A percentile compares a stretch with the other conserved stretches of the same genome.
Conservation (phyloP, 2,797 vertebrate genomes). For the Pseudocheirus occidentalis region DNA sequence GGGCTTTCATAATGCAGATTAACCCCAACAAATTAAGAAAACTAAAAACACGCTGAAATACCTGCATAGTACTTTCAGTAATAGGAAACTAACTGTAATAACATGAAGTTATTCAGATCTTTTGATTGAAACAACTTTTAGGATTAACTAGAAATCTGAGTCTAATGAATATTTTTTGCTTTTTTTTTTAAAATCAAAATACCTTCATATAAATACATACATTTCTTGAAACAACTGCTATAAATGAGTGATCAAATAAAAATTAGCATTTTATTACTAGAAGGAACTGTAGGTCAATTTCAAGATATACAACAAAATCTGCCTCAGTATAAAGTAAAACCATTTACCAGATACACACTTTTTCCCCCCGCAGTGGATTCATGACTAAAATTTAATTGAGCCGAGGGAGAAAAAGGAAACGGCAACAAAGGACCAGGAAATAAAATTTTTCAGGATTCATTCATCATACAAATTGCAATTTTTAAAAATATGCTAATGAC, state of each 20-base stretch:
- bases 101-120: constrained; percentile 72
- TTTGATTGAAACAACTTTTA: constrained; percentile 77
- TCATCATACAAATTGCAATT: constrained; percentile 56
- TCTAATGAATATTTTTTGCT: constrained; percentile 78
- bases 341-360: constrained; percentile 65
- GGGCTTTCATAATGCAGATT: constrained; percentile 77
- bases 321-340: constrained; percentile 62
- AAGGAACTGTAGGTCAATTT: constrained; percentile 50
- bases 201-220: constrained; percentile 82
- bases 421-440: constrained; percentile 47
- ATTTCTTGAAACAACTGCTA: constrained; percentile 87
- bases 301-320: constrained; percentile 53
- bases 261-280: constrained; percentile 82
- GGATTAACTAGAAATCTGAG: constrained; percentile 82
- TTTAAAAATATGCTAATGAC: constrained; percentile 37
- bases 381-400: constrained; percentile 56
- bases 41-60: constrained; percentile 64
- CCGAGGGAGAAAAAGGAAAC: constrained; percentile 41
- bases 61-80: constrained; percentile 33
- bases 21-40: constrained; percentile 75
- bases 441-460: constrained; percentile 66
- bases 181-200: constrained; percentile 77
- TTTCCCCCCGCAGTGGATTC: constrained; percentile 49
- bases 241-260: constrained; percentile 92
- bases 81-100: constrained; percentile 67